Evolutionary conservation across 1,140 invertebrate genomes (phyloP), one percentile per base, ranked within the genome.

Genomic region (Euwallacea fornicatus): DNA sequence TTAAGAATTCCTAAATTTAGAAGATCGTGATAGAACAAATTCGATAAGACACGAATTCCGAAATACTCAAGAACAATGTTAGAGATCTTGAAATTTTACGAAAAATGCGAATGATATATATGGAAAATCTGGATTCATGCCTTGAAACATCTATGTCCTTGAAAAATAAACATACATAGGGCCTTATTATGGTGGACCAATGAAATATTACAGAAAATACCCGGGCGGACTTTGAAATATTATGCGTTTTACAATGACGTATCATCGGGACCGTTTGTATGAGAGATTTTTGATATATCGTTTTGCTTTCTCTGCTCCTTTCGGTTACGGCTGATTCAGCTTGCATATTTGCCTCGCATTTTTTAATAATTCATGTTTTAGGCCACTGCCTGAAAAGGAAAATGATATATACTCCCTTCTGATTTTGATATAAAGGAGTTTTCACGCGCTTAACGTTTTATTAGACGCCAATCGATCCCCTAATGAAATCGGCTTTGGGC

Each of bases 151-250:
- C 6, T 47, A 0, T 7, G 70, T 54, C 60, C 66, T 46, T 55
- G 78, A 74, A 72, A 79, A 80, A 79, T 80, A 77, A 78, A 78
- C 77, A 76, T 78, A 76, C 73, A 74, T 75, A 73, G 75, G 72
- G 75, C 75, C 74, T 75, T 55, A 75, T 78, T 78, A 74, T 75
- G 76, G 76, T 78, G 74, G 79, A 77, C 79, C 79, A 80, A 76
- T 80, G 79, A 80, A 79, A 79, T 80, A 80, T 80, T 80, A 74
- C 74, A 63, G 66, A 72, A 75, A 76, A 76, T 74, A 73, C 72
- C 75, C 74, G 68, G 72, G 74, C 74, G 78, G 79, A 80, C 79
- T 75, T 79, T 80, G 79, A 80, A 79, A 80, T 78, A 80, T 80
- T 76, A 73, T 75, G 73, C 74, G 76, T 80, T 79, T 80, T 75